These are phyloP conservation scores for Trididemnum nubilum DNA, from an alignment of 23 tunicate genomes.

Conservation along the genomic window DNA sequence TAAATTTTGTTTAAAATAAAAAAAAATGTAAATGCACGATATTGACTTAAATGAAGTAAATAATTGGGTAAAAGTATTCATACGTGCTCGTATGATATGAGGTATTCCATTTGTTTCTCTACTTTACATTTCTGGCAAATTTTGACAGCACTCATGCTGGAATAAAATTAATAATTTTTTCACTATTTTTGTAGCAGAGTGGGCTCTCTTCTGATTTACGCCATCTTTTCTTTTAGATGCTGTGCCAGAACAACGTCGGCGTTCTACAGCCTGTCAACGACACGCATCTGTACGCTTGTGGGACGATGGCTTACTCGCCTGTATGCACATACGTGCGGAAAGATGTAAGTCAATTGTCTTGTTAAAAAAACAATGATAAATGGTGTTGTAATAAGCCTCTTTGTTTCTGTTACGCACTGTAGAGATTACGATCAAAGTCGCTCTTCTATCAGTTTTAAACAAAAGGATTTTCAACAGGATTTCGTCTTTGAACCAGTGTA, in stretches of 20 bases:
- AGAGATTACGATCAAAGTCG: too few species aligned
- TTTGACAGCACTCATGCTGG: too few species aligned
- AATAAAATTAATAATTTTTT: too few species aligned
- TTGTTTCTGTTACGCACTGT: neutral
- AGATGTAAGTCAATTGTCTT: conserved; percentile 38
- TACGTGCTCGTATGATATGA: too few species aligned
- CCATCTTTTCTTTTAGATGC: conserved; percentile 13
- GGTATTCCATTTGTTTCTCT: too few species aligned
- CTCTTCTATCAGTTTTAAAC: neutral
- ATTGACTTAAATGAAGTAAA: too few species aligned
- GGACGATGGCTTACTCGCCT: conserved; percentile 67
- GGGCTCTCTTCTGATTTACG: too few species aligned
- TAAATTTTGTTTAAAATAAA: too few species aligned
- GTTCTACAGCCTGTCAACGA: conserved; percentile 59
- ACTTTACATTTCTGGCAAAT: too few species aligned
- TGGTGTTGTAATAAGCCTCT: neutral
- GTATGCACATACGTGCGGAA: conserved; percentile 46
- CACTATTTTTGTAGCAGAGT: too few species aligned
- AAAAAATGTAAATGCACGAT: too few species aligned
- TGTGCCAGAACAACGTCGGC: conserved; percentile 59
- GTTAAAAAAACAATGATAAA: neutral
- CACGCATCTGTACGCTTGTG: conserved; percentile 76
- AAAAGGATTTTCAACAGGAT: neutral
- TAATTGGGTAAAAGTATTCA: too few species aligned
- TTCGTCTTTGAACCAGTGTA: neutral